Evolutionary conservation across 2,113 vertebrate species (phyloP), one percentile per base, ranked within the genome.

Genomic region (Atractosteus spatula): DNA sequence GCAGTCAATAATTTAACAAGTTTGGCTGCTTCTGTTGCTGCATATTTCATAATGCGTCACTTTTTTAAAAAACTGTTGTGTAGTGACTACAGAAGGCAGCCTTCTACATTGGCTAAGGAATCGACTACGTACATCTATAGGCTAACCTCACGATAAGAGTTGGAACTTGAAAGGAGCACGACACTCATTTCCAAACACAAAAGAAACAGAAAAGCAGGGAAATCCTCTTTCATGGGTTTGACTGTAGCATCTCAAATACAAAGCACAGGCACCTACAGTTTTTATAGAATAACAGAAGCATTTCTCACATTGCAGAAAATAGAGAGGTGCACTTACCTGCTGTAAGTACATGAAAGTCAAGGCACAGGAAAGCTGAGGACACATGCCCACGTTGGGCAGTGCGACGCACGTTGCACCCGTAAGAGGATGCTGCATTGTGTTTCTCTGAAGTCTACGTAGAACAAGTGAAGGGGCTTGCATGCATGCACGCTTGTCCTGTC

Each of bases 271-370:
- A 42, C 16, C 29, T 8, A 8, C 29, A 47, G 12, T 63, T 57
- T 44, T 14, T 16, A 41, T 8, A 12, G 56, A 70, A 55, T 10
- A 51, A 51, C 47, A 51, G 5, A 51, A 51, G 10, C 47, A 3
- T 59, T 29, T 11, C 57, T 13, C n/a, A n/a, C 14, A 6, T 3
- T n/a, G 57, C 12, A 14, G 62, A 56, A 59, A 77, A 78, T 78
- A 79, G 73, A 62, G 0, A 29, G 29, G 81, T 81, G 82, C 87
- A 91, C 96, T 96, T 94, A 98, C 96, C 95, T 97, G 95, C 94
- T 98, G 96, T 90, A 98, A 92, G 93, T 98, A 98, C 95, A 98
- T 96, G 88, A 98, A 97, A 87, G 96, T 97, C 94, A 98, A 94
- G 90, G 96, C 95, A 89, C 96, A 97, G 86, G 96, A 97, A 84